These are phyloP conservation scores for Catagonus wagneri DNA, from an alignment of 2,113 vertebrate species.

Conservation along the genomic window DNA sequence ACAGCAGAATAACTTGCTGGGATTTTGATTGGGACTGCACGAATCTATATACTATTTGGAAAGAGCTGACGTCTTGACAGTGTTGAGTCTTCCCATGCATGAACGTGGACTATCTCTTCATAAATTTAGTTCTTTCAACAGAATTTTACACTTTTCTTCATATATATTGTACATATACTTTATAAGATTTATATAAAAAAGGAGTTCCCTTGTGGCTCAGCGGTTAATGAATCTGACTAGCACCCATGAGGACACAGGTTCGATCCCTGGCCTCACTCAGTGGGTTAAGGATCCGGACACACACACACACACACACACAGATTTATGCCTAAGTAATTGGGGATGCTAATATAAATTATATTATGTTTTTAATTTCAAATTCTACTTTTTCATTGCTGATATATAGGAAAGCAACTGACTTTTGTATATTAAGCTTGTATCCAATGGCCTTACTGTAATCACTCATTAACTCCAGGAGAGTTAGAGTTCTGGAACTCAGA, in stretches of 20 bases:
- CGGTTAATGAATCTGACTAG: no score
- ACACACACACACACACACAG: no score
- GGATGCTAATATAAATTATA: neutral
- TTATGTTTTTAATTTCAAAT: neutral
- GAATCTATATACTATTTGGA: neutral
- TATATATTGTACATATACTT: neutral
- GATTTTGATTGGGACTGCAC: neutral
- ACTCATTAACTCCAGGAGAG: neutral
- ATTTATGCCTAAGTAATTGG: neutral
- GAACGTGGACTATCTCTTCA: neutral
- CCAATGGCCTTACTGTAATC: neutral
- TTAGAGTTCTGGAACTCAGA: neutral
- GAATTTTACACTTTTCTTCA: neutral
- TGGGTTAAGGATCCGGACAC: no score
- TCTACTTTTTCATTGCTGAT: neutral
- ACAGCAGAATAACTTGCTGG: neutral
- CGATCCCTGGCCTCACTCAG: no score
- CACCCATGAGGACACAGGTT: no score
- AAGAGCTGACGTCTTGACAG: neutral
- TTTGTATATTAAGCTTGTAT: neutral
- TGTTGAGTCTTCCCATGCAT: neutral
- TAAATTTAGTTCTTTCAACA: neutral
- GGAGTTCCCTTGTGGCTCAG: no score
- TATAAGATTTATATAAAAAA: neutral
- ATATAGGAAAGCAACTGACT: neutral